phyloP scores from a whole-genome alignment of 2,113 vertebrate species.

The Columba livia region DNA sequence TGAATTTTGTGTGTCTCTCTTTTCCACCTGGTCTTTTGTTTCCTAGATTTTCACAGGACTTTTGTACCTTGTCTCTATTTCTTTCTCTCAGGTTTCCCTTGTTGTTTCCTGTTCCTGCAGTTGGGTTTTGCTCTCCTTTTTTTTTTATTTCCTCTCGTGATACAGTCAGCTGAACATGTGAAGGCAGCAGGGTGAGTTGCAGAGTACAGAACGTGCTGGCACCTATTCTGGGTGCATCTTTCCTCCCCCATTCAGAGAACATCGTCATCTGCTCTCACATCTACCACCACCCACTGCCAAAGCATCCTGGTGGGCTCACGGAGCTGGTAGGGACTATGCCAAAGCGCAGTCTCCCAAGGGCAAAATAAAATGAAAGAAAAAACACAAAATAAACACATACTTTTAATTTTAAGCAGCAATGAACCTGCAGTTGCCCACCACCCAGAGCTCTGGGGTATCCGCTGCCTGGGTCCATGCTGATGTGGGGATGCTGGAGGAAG shows the following conservation, averaged over 20 bases:
- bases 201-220: neutral
- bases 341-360: neutral
- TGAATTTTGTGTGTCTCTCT: neutral
- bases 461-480: fast-evolving
- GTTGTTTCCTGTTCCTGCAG: neutral
- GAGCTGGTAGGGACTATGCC: neutral
- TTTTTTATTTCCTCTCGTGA: fast-evolving
- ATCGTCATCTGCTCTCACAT: neutral
- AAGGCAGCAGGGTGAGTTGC: neutral
- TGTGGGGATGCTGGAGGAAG: neutral
- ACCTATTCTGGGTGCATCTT: neutral
- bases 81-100: neutral
- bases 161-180: fast-evolving
- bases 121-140: neutral
- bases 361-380: neutral
- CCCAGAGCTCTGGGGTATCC: fast-evolving
- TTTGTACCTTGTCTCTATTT: fast-evolving
- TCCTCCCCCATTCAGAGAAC: neutral
- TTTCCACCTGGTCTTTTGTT: neutral
- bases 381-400: fast-evolving
- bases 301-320: neutral
- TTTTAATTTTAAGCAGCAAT: neutral
- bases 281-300: neutral
- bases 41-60: neutral
- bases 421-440: neutral